Conservation (phyloP, 2,113 vertebrate genomes). For the Petroica traversi region DNA sequence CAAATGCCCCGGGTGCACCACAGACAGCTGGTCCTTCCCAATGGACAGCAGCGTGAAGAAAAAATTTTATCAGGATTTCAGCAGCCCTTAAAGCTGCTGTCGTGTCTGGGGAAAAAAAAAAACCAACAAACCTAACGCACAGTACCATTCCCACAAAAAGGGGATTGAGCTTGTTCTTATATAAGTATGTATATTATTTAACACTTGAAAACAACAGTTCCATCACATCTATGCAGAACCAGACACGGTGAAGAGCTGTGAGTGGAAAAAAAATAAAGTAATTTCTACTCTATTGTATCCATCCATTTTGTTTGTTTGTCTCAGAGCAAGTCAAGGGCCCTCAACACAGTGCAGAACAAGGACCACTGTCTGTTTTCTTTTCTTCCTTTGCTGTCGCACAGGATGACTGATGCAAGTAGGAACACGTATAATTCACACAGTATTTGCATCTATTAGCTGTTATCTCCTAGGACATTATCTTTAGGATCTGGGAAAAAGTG, state of each 20-base stretch:
- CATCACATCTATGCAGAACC: not conserved
- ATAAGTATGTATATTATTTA: slow-evolving; percentile 63
- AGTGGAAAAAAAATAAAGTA: not conserved
- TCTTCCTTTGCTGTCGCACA: not conserved
- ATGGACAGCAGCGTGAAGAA: fast-evolving
- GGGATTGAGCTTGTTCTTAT: slow-evolving; percentile 25
- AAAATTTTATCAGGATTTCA: not conserved
- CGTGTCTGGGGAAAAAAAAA: too few relatives aligned
- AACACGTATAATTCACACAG: not conserved
- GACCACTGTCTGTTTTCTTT: not conserved
- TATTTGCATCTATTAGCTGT: slow-evolving; percentile 10
- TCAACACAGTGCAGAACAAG: not conserved
- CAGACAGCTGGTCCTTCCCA: fast-evolving
- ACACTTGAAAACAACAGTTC: slow-evolving; percentile 44
- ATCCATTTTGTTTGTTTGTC: not conserved
- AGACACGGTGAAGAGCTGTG: not conserved
- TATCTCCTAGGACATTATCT: not conserved
- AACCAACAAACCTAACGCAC: not conserved
- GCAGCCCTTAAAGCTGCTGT: not conserved
- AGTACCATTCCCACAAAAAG: slow-evolving; percentile 25
- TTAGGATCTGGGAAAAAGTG: not conserved
- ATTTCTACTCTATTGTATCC: not conserved
- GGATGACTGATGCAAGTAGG: not conserved
- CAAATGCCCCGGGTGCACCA: fast-evolving
- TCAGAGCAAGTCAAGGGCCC: not conserved